Base-by-base conservation (phyloP, 2,888 invertebrate species). In the Pycnomerus fuliginosus region DNA sequence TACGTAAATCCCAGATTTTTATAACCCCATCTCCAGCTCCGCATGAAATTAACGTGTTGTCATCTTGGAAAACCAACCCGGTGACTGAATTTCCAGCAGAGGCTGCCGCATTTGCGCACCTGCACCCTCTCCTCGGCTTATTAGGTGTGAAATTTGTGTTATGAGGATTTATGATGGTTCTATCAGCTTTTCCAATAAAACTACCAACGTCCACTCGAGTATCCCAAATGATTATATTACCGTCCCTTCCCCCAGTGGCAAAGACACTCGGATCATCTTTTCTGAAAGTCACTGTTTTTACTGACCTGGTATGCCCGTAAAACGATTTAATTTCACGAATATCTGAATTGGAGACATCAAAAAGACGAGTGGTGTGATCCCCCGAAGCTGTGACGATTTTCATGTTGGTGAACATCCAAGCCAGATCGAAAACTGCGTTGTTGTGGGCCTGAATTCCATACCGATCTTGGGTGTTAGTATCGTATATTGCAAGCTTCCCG, bases 351-450 rank as follows among this genome's bases (percentile, higher is more conserved):
- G 71, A 66, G 0, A 88, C 77, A 64, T 91, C 87, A 85, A 90
- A 92, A 10, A 94, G 74, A 42, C 82, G 77, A 0, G 88, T 86
- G 0, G 86, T 85, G 65, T 91, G 89, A 70, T 94, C 94, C 1
- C 86, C 87, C 28, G 92, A 90, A 0, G 86, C 92, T 2, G 91
- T 92, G 1, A 93, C 82, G 43, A 94, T 76, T 60, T 83, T 85
- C 78, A 81, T 80, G 60, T 84, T 78, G 0, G 80, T 78, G 0
- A 85, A 85, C 74, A 85, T 83, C 94, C 94, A 95, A 1, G 87
- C 85, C 36, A 94, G 67, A 69, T 94, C 93, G 67, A 93, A 94
- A 17, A 94, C 85, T 0, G 93, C 93, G 76, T 94, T 93, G 60
- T 79, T 80, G 70, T 94, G 94, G 44, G 77, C 78, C 58, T 74